Percentiles rank a stretch among this genome's conserved stretches.
Evolutionary conservation across 1,140 invertebrate species (phyloP).

Genomic region (Heterodera carotae): DNA sequence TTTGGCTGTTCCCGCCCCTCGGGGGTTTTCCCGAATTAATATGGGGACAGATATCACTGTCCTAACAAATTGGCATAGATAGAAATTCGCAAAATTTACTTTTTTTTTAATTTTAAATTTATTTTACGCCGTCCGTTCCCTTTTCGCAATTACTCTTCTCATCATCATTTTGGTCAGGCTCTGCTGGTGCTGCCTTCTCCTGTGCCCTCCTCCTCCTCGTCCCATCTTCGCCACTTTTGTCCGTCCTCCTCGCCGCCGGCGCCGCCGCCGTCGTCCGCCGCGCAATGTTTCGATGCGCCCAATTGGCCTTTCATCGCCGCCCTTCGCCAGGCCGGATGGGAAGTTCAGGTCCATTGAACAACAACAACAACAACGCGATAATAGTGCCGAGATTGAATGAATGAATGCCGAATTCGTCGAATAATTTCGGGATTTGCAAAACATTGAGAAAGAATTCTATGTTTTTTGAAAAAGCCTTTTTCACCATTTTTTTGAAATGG

Average conservation of each 20-base stretch:
- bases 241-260: neutral
- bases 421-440: too few species aligned
- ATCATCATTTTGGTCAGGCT: constrained; percentile 1
- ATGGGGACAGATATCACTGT: too few species aligned
- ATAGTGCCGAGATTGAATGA: neutral
- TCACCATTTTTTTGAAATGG: neutral
- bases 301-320: constrained; percentile 15
- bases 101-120: neutral
- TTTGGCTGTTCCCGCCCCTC: too few species aligned
- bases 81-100: too few species aligned
- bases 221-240: neutral
- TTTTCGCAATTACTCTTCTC: too few species aligned
- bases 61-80: too few species aligned
- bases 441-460: too few species aligned
- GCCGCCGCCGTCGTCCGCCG: neutral
- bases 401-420: too few species aligned
- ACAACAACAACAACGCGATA: too few species aligned
- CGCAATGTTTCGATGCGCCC: neutral
- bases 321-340: constrained; percentile 19
- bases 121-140: too few species aligned
- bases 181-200: constrained; percentile 19
- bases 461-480: neutral
- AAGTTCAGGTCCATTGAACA: constrained; percentile 9
- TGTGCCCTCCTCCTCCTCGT: neutral
- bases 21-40: too few species aligned